Evolutionary conservation across 2,797 vertebrate genomes (phyloP), one percentile per base, ranked within the genome.

Genomic region (Melanogrammus aeglefinus): DNA sequence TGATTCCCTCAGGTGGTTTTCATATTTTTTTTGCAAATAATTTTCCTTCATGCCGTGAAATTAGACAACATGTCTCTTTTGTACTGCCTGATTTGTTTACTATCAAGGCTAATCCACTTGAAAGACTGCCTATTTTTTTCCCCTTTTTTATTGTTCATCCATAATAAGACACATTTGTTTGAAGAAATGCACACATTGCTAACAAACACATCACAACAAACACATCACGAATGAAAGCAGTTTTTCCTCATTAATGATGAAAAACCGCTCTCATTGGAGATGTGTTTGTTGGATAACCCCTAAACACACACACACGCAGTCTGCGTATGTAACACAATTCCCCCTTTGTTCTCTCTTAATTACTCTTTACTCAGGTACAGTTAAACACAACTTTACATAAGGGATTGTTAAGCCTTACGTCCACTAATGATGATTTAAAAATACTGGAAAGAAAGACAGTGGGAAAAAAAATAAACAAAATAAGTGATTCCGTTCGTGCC

Each of bases 71-170:
- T 79, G 85, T 85, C 81, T 79, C 78, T 74, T 82, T 85, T 77
- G 84, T 83, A 77, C 80, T 82, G 85, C 86, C 88, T 86, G 85
- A 88, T 82, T 78, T 88, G 81, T 80, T 75, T 83, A 79, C 82
- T 33, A 73, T 76, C 76, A 80, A 63, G 47, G 12, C 77, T n/a
- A 63, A 63, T 63, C 57, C 57, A 24, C 21, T 57, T 57, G 18
- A 57, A 72, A 33, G 69, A 44, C 41, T 13, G 41, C 39, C 39
- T 41, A 8, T 13, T 41, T 77, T 70, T 89, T 83, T 83, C 74
- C 74, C 83, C 86, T 84, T 76, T 82, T 39, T 88, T 81, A 79
- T 82, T 86, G 14, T 38, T 35, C 36, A 35, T 73, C 21, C 18
- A 36, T 73, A 35, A 73, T 73, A 36, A n/a, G 18, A 73, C 33